Evolutionary conservation across 2,888 invertebrate species (phyloP), one percentile per base, ranked within the genome.

Genomic region (Margaritifera margaritifera): DNA sequence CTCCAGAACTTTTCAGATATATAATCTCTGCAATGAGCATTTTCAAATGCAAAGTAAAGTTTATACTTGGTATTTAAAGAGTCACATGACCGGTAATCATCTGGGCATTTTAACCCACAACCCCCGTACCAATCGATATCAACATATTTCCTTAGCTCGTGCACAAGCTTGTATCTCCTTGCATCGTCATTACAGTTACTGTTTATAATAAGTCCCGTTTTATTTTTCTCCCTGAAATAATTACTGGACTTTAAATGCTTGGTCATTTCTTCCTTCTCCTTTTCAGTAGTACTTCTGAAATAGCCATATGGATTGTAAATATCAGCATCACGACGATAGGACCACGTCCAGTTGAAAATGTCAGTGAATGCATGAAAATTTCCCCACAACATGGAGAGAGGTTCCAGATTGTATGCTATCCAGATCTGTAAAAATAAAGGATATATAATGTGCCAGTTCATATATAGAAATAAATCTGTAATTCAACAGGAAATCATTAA

Each of bases 301-400:
- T 42, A 24, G 22, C 69, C 69, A 51, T 72, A 68, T 8, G 72
- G 72, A 20, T 56, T 52, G 18, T 63, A 60, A 24, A 72, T 64
- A 27, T 72, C 72, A 2, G 72, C 66, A 19, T 56, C 56, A 6
- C 59, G 50, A 18, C 25, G 65, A 53, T 63, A 72, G 6, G 72
- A 62, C 72, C 66, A 66, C 6, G 72, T 72, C 72, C 72, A 72
- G 69, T 72, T 72, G 54, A 72, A 72, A 2, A 63, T n/a, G 3
- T 68, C 72, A 56, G 66, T 64, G 66, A 68, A 72, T 19, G 62
- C 27, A 15, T 8, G 52, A 22, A 63, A 50, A 55, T 66, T 64
- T 6, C 69, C 69, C 68, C 66, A 72, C n/a, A 72, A 59, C 63
- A 61, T 62, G n/a, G 72, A 59, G 20, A 68, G 42, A 8, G 72